Evolutionary conservation across 2,888 invertebrate species (phyloP).

Genomic region (Ormyrus nitidulus): DNA sequence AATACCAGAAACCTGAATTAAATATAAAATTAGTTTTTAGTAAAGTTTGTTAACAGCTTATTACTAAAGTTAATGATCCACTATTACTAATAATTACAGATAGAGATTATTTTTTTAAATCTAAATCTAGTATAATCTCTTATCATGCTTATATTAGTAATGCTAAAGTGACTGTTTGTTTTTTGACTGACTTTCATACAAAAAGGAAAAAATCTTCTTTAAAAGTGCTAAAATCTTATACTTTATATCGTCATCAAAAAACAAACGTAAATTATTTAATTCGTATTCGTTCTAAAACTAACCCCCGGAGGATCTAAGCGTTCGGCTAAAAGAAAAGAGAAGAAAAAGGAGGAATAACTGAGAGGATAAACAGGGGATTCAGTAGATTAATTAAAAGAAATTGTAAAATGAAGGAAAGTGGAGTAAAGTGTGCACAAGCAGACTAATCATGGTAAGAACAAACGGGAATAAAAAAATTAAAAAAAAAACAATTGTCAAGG

Average conservation of each 20-base stretch:
- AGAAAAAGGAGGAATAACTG: constrained; percentile 11
- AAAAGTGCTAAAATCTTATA: background rate
- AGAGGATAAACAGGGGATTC: background rate
- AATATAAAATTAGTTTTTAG: too few relatives aligned
- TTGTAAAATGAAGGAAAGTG: background rate
- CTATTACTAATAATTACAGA: too few relatives aligned
- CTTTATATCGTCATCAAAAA: constrained; percentile 1
- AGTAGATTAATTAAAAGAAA: background rate
- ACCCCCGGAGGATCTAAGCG: constrained; percentile 59
- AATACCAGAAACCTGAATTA: too few relatives aligned
- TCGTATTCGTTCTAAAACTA: constrained; percentile 46
- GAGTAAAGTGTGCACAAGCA: constrained; percentile 45
- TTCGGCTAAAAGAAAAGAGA: constrained; percentile 42
- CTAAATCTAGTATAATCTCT: background rate
- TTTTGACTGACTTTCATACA: constrained; percentile 2
- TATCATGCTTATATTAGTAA: constrained; percentile 26
- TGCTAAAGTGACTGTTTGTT: constrained; percentile 24
- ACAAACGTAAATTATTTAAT: constrained; percentile 18
- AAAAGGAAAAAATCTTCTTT: background rate
- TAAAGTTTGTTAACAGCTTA: too few relatives aligned
- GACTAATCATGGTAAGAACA: constrained; percentile 36
- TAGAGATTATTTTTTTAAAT: too few relatives aligned
- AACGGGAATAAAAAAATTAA: constrained; percentile 41
- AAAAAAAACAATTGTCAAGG: constrained; percentile 56
- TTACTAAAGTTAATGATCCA: too few relatives aligned